Conservation (phyloP, 2,113 vertebrate species). For the Mustela lutreola region DNA sequence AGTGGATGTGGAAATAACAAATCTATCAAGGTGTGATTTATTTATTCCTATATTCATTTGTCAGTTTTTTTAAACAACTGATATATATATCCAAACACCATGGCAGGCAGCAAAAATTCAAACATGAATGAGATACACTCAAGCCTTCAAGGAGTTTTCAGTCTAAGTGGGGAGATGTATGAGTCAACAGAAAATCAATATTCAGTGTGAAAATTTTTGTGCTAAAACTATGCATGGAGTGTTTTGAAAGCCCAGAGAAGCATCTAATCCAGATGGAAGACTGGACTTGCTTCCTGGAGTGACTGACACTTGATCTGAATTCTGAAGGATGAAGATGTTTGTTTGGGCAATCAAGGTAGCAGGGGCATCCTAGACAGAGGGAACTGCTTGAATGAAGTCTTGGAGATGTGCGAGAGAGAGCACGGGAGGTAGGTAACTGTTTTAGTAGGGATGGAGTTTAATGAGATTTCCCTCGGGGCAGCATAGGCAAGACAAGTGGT, state of each 20-base stretch:
- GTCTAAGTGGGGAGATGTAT: neutral
- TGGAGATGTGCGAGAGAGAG: neutral
- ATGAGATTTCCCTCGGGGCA: neutral
- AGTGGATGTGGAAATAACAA: neutral
- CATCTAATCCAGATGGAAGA: neutral
- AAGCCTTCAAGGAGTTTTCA: neutral
- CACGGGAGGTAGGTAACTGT: neutral
- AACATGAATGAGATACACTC: neutral
- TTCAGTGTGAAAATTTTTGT: neutral
- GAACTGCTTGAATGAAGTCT: neutral
- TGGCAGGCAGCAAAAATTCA: neutral
- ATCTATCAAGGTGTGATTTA: neutral
- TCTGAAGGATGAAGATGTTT: slow-evolving; percentile 27
- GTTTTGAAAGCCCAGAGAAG: neutral
- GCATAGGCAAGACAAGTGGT: neutral
- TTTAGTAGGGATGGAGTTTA: neutral
- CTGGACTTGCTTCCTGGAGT: neutral
- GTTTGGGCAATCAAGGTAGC: neutral
- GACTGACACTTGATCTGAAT: neutral
- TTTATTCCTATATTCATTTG: slow-evolving; percentile 28
- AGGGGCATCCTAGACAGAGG: neutral
- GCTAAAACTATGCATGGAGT: neutral
- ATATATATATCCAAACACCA: neutral
- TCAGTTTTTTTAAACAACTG: neutral
- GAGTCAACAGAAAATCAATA: neutral